phyloP scores from a whole-genome alignment of 2,113 vertebrate species.

The Hymenochirus boettgeri region DNA sequence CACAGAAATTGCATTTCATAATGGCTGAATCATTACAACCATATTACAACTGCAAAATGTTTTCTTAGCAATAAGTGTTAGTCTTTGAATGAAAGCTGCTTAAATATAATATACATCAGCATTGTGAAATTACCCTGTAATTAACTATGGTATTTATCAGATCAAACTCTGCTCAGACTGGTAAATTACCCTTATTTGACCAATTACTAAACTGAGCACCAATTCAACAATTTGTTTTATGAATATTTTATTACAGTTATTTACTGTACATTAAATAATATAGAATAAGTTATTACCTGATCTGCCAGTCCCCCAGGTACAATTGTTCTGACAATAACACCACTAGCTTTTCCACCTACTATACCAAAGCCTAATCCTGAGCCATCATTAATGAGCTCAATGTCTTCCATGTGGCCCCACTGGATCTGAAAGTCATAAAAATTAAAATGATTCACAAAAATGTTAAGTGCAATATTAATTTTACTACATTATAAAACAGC shows the following conservation, averaged over 20 bases:
- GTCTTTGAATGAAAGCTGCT: too few relatives aligned
- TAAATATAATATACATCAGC: too few relatives aligned
- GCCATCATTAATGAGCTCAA: slow-evolving; percentile 89
- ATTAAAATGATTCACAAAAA: neutral
- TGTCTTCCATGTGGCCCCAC: slow-evolving; percentile 85
- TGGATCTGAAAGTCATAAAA: slow-evolving; percentile 63
- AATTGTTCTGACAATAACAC: slow-evolving; percentile 89
- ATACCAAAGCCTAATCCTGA: slow-evolving; percentile 95
- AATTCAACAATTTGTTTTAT: neutral
- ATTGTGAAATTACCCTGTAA: too few relatives aligned
- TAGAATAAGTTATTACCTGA: slow-evolving; percentile 66
- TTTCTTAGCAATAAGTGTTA: too few relatives aligned
- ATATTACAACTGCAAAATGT: too few relatives aligned
- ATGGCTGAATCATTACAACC: too few relatives aligned
- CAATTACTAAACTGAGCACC: neutral
- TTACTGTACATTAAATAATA: slow-evolving; percentile 11
- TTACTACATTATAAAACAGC: neutral
- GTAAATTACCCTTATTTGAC: neutral
- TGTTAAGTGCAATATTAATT: slow-evolving; percentile 9
- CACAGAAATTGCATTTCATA: too few relatives aligned
- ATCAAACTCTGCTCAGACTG: neutral
- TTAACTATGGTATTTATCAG: too few relatives aligned
- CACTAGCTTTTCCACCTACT: slow-evolving; percentile 82
- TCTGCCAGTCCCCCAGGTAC: slow-evolving; percentile 83
- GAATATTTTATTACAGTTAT: slow-evolving; percentile 14